Evolutionary conservation across 2,888 invertebrate genomes (phyloP).

Genomic region (Philaethria dido): DNA sequence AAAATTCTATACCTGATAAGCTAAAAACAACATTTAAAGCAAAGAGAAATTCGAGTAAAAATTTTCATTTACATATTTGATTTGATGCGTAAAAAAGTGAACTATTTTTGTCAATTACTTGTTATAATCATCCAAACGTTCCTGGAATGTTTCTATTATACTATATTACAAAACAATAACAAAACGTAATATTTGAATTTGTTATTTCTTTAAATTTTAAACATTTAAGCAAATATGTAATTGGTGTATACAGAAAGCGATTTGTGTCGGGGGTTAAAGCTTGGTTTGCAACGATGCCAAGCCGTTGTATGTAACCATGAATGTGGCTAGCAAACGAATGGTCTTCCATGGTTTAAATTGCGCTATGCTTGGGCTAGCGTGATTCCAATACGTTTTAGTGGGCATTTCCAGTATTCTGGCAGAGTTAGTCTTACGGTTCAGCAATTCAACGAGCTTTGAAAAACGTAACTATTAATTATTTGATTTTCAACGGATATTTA

Average conservation of each 20-base stretch:
- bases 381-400: constrained; percentile 27
- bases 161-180: too few species aligned
- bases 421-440: constrained; percentile 1
- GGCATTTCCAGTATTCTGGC: constrained; percentile 18
- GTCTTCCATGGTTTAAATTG: constrained; percentile 35
- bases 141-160: too few species aligned
- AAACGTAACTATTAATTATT: not conserved
- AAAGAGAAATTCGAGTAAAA: too few species aligned
- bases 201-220: not conserved
- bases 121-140: too few species aligned
- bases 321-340: constrained; percentile 24
- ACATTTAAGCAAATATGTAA: constrained; percentile 4
- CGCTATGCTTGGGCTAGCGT: constrained; percentile 26
- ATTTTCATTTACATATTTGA: too few species aligned
- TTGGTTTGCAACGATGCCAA: constrained; percentile 28
- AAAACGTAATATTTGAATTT: too few species aligned
- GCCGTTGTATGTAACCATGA: constrained; percentile 20
- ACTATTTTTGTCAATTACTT: too few species aligned
- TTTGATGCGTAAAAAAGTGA: too few species aligned
- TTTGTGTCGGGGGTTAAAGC: constrained; percentile 13
- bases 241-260: constrained; percentile 24
- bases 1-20: too few species aligned
- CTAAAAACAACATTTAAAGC: too few species aligned
- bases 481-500: not conserved
- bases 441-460: constrained; percentile 2